Evolutionary conservation across 1,140 invertebrate species (phyloP).

Genomic region (Euura lappo): DNA sequence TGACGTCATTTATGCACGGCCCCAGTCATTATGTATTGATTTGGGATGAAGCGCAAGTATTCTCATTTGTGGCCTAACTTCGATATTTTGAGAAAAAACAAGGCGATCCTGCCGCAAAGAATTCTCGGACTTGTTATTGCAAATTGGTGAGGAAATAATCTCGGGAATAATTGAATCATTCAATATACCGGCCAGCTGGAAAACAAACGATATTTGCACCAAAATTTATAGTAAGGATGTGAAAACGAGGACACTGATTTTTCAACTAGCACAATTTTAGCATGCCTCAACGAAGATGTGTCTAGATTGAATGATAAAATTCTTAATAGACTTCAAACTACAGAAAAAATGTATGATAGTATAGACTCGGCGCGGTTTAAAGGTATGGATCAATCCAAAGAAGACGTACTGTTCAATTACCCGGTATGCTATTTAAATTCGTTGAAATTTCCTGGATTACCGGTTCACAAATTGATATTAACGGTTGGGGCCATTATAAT

Average conservation of each 20-base stretch:
- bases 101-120: not conserved
- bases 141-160: not conserved
- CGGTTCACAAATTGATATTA: no score
- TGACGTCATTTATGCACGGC: no score
- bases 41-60: conserved; percentile 15
- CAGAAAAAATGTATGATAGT: no score
- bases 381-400: no score
- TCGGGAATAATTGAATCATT: not conserved
- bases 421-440: no score
- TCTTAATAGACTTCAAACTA: no score
- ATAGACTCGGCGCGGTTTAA: no score
- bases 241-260: not conserved
- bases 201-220: conserved; percentile 1
- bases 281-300: conserved; percentile 16
- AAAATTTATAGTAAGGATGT: conserved; percentile 6
- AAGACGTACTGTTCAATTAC: no score
- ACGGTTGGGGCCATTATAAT: no score
- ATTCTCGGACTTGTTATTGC: not conserved
- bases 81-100: not conserved
- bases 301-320: not conserved
- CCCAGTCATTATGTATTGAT: no score
- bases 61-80: not conserved
- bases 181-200: not conserved
- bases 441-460: no score
- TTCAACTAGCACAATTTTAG: not conserved